Base-by-base conservation (phyloP, 2,113 vertebrate genomes). In the Cyprinodon tularosa region DNA sequence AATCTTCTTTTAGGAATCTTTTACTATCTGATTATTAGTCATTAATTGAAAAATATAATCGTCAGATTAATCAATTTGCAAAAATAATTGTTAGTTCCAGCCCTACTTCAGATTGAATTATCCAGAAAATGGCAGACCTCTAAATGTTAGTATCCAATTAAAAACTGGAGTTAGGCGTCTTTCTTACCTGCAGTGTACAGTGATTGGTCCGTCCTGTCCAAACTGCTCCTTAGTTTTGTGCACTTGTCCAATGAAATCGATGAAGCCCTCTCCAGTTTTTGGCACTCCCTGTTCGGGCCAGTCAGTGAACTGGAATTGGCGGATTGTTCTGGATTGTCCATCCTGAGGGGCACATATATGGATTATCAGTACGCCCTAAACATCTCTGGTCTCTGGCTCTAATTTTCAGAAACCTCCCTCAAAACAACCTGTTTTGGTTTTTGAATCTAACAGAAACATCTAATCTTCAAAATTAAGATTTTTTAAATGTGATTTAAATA, bases 201-300 rank as follows among this genome's bases (percentile, higher is more conserved):
- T 97, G 93, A 98, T 98, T 85, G 97, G 97, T 80, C 97, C 97
- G 0, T 98, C 97, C 91, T 98, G 97, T 75, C 97, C 97, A 0
- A 98, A 98, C 91, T 98, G 97, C 81, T 98, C 97, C 95, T 98
- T 98, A 84, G 97, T 98, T 94, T 98, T 98, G 91, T 98, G 97
- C 87, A 98, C 97, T 86, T 98, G 97, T 62, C 97, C 97, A 0
- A 98, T 98, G 92, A 98, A 98, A 91, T 98, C 97, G 1, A 98
- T 98, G 94, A 98, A 98, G 80, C 97, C 97, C 84, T 98, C 97
- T 12, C 97, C 97, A 0, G 97, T 98, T 94, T 98, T 98, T 93
- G 97, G 97, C 91, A 98, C 97, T 20, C 97, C 97, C 83, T 98
- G 97, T 85, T 98, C 97, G 3, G 97, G 97, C 97, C 97, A 98